These are phyloP conservation scores for rabbit (Oryctolagus cuniculus) DNA, from an alignment of 2,113 vertebrate species.

Conservation along the genomic window mOryCun1.1 NC_091432.1:149097501-149098000, in stretches of 20 bases:
- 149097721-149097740: neutral
- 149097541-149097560: neutral
- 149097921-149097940: neutral
- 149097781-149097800: neutral
- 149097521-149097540: neutral
- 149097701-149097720: neutral
- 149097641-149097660: neutral
- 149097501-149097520: neutral
- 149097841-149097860: no score
- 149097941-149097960: neutral
- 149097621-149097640: neutral
- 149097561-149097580: no score
- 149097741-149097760: neutral
- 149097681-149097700: neutral
- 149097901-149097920: fast-evolving
- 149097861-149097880: neutral
- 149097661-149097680: neutral
- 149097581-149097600: neutral
- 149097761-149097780: neutral
- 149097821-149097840: neutral
- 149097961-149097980: no score
- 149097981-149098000: no score
- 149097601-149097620: neutral
- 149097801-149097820: neutral
- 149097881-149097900: neutral